Percentiles rank a stretch among this genome's conserved stretches.
Evolutionary conservation across 2,888 invertebrate species (phyloP).

Genomic region (Clivina fossor): DNA sequence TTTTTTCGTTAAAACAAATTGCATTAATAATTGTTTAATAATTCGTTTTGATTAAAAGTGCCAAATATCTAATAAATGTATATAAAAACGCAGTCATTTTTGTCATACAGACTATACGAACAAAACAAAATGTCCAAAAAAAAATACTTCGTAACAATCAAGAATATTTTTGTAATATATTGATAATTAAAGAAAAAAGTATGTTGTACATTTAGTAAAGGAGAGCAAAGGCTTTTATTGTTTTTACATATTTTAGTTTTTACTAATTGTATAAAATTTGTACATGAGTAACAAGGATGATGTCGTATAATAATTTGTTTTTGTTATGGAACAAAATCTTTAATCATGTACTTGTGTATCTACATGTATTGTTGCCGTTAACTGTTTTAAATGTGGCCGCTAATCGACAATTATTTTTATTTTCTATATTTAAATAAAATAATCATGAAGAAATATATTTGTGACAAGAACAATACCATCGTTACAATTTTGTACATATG

Average conservation of each 20-base stretch:
- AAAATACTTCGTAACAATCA: conserved; percentile 19
- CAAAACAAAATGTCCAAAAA: conserved; percentile 17
- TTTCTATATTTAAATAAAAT: conserved; percentile 6
- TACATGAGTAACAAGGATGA: neutral
- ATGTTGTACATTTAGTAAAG: conserved; percentile 5
- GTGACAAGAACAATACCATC: conserved; percentile 20
- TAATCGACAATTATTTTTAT: neutral
- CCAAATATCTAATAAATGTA: too few species aligned
- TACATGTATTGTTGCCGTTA: conserved; percentile 11
- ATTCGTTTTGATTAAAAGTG: too few species aligned
- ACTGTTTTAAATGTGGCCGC: conserved; percentile 12
- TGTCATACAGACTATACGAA: conserved; percentile 1
- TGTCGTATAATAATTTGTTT: neutral
- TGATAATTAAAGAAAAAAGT: conserved; percentile 8
- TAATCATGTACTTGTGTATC: neutral
- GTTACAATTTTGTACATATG: conserved; percentile 26
- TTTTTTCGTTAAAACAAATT: too few species aligned
- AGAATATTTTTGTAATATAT: conserved; percentile 28
- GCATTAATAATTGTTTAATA: too few species aligned
- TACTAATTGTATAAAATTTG: neutral
- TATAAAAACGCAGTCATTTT: too few species aligned
- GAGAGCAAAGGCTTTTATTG: conserved; percentile 3
- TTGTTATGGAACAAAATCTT: neutral
- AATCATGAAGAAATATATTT: conserved; percentile 16
- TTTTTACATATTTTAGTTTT: conserved; percentile 1